These are phyloP conservation scores for Sciurus carolinensis DNA, from an alignment of 2,797 vertebrate species.

Conservation along the genomic window DNA sequence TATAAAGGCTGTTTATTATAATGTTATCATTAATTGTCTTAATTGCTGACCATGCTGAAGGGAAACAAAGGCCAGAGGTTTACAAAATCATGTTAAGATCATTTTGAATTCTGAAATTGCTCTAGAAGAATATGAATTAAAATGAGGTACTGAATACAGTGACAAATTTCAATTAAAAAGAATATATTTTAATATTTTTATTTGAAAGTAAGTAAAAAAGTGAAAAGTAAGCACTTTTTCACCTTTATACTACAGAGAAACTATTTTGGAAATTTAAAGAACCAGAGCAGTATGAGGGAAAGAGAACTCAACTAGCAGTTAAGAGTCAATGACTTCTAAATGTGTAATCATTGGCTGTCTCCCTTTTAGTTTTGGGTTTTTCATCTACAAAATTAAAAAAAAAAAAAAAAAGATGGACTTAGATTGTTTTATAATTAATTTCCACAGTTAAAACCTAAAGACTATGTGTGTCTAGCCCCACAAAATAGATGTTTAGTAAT, in stretches of 20 bases:
- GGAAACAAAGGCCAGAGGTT: conserved; percentile 54
- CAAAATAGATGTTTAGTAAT: background rate
- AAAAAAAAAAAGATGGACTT: background rate
- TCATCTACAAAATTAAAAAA: background rate
- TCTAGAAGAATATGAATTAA: conserved; percentile 51
- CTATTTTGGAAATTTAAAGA: conserved; percentile 37
- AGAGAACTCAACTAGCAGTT: background rate
- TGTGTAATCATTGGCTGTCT: background rate
- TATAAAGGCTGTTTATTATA: background rate
- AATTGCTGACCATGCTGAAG: background rate
- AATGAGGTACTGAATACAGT: background rate
- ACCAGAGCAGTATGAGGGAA: background rate
- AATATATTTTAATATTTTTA: conserved; percentile 25
- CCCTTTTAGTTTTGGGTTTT: background rate
- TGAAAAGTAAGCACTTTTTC: background rate
- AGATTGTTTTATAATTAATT: background rate
- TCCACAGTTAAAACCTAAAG: background rate
- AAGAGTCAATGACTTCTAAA: background rate
- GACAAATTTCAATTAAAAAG: conserved; percentile 44
- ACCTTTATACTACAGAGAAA: background rate
- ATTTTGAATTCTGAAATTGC: conserved; percentile 50
- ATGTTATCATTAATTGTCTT: conserved; percentile 45
- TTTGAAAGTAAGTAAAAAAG: background rate
- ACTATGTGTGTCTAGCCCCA: background rate
- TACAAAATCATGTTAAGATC: conserved; percentile 1